Evolutionary conservation across 2,113 vertebrate species (phyloP).

Genomic region (Epinephelus fuscoguttatus): DNA sequence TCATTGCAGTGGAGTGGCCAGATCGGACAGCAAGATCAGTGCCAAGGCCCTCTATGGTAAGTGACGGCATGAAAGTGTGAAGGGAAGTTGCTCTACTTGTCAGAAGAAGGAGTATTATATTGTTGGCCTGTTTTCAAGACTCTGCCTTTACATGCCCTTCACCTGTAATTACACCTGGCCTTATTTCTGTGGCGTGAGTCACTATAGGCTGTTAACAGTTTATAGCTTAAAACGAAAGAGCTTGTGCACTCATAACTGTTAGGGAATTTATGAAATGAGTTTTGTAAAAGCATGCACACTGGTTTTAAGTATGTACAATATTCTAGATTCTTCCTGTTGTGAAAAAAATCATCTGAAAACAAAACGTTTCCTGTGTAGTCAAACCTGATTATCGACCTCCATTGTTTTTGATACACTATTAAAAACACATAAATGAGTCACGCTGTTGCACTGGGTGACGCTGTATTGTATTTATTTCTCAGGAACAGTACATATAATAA

Average conservation of each 20-base stretch:
- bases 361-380: not conserved
- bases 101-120: not conserved
- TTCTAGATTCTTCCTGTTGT: too few relatives aligned
- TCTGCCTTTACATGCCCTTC: conserved; percentile 12
- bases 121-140: conserved; percentile 8
- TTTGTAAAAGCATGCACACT: not conserved
- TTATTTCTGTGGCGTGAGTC: conserved; percentile 27
- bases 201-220: not conserved
- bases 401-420: not conserved
- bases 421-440: not conserved
- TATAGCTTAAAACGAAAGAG: not conserved
- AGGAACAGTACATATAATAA: too few relatives aligned
- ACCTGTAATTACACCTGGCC: conserved; percentile 2
- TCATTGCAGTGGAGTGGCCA: conserved; percentile 85
- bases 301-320: not conserved
- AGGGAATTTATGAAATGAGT: not conserved
- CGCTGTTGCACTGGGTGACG: not conserved
- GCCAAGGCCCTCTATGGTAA: conserved; percentile 88
- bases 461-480: too few relatives aligned
- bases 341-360: not conserved
- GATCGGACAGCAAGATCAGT: conserved; percentile 87
- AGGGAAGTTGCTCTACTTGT: not conserved
- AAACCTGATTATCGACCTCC: not conserved
- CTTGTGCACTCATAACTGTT: not conserved
- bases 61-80: conserved; percentile 35